These are phyloP conservation scores for Agelas oroides DNA, from an alignment of 37 sponge, comb jelly and placozoan genomes.

Conservation along the genomic window DNA sequence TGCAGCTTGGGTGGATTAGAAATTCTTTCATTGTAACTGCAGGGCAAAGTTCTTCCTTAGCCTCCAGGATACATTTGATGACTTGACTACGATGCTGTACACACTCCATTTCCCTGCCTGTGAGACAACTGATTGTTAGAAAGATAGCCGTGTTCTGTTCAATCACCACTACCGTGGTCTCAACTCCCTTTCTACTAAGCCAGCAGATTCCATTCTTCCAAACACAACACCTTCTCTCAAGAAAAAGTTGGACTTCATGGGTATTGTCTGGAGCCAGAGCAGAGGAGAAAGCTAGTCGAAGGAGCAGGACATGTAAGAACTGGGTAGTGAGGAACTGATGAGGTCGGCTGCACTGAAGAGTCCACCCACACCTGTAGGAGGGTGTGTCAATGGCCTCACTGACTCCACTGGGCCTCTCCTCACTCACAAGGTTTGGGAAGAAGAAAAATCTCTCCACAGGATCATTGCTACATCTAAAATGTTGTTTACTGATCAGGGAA, in stretches of 20 bases:
- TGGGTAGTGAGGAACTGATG: not conserved
- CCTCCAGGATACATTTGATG: conserved; percentile 15
- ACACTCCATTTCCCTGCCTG: conserved; percentile 20
- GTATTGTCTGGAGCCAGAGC: not conserved
- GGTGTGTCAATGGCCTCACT: not conserved
- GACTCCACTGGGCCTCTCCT: not conserved
- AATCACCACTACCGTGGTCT: not conserved
- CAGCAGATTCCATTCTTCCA: conserved; percentile 1
- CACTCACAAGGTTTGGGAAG: conserved; percentile 16
- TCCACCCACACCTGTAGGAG: conserved; percentile 17
- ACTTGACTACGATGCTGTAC: not conserved
- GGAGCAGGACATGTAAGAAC: not conserved
- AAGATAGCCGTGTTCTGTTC: not conserved
- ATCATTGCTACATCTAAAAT: not conserved
- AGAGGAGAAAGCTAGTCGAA: not conserved
- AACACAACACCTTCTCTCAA: not conserved
- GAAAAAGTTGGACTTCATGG: not conserved
- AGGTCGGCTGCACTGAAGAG: not conserved
- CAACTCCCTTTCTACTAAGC: not conserved
- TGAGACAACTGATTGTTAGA: not conserved
- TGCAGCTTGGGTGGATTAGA: conserved; percentile 17
- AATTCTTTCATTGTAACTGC: not conserved
- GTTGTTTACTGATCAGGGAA: not conserved
- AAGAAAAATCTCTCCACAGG: not conserved
- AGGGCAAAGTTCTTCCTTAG: not conserved